A percentile compares a stretch with the other conserved stretches of the same genome.
phyloP scores from a whole-genome alignment of 2,888 invertebrate species.

The Spodoptera picta region DNA sequence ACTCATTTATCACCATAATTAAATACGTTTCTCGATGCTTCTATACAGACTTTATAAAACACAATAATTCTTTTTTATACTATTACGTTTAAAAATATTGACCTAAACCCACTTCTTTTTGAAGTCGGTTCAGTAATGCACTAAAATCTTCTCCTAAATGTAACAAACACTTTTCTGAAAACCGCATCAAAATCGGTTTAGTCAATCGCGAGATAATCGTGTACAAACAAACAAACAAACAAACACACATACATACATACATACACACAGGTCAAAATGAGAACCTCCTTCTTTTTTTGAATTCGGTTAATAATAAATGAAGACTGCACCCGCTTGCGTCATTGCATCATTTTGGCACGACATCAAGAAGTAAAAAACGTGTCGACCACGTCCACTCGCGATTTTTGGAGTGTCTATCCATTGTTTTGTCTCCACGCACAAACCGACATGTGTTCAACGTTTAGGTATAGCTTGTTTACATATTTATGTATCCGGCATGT shows the following conservation, averaged over 20 bases:
- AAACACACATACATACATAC: too few species aligned
- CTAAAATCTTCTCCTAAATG: too few species aligned
- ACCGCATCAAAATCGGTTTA: too few species aligned
- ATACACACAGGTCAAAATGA: too few species aligned
- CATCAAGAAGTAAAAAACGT: constrained; percentile 45
- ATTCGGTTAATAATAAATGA: constrained; percentile 25
- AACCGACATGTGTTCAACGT: constrained; percentile 36
- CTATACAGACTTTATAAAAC: constrained; percentile 8
- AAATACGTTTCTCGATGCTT: constrained; percentile 41
- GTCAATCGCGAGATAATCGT: too few species aligned
- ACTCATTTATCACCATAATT: constrained; percentile 20
- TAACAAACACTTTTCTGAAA: too few species aligned
- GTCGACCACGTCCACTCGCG: constrained; percentile 40
- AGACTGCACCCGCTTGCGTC: constrained; percentile 42
- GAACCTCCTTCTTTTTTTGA: too few species aligned
- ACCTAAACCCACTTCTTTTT: too few species aligned
- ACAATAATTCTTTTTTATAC: too few species aligned
- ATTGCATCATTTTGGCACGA: constrained; percentile 47
- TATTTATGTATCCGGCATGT: constrained; percentile 28
- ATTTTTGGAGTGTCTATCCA: constrained; percentile 41
- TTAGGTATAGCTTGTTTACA: constrained; percentile 41
- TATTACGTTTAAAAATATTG: too few species aligned
- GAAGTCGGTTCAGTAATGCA: too few species aligned
- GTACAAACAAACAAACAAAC: too few species aligned
- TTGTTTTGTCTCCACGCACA: constrained; percentile 36